Base-by-base conservation (phyloP, 2,888 invertebrate genomes). In the Synergus itoensis region DNA sequence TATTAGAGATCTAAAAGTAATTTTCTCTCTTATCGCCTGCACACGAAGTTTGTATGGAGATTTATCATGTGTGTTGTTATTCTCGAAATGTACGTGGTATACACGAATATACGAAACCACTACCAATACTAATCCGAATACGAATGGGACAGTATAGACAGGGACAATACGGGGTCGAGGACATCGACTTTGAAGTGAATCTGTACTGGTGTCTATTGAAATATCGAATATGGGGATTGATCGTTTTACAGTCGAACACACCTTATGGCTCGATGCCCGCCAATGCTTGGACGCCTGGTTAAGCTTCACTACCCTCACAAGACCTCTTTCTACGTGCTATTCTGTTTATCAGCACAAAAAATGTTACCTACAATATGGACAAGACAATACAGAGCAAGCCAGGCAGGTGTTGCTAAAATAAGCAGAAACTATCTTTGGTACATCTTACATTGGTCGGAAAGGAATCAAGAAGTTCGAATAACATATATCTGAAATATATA, bases 161-260 rank as follows among this genome's bases (percentile, higher is more conserved):
- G 73, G 36, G n/a, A 65, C 65, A 65, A 41, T 65, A n/a, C 41
- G 11, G 18, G 65, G 41, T 65, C 41, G 41, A 53, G 73, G 41
- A 63, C 78, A 57, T 73, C 48, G 80, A 83, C 83, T 83, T 83
- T 83, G 83, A 83, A 80, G 83, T 82, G 82, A 73, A 48, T 36
- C 45, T 82, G 81, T 79, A 79, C 40, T 75, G 67, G 80, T 76
- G 79, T 43, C 75, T 76, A 79, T 81, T 81, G 84, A 84, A 81
- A 83, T 82, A 85, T 80, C 80, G 82, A 81, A 83, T 77, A 82
- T 78, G 78, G 81, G 84, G 86, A 86, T 86, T 86, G 88, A 89
- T 87, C 88, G 89, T 88, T 90, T 91, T 84, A 90, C 90, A 89
- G 88, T 89, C 85, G 87, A 89, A 83, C 85, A 87, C 85, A 85